These are phyloP conservation scores for Coelopa pilipes DNA, from an alignment of 2,888 invertebrate genomes.

Conservation along the genomic window DNA sequence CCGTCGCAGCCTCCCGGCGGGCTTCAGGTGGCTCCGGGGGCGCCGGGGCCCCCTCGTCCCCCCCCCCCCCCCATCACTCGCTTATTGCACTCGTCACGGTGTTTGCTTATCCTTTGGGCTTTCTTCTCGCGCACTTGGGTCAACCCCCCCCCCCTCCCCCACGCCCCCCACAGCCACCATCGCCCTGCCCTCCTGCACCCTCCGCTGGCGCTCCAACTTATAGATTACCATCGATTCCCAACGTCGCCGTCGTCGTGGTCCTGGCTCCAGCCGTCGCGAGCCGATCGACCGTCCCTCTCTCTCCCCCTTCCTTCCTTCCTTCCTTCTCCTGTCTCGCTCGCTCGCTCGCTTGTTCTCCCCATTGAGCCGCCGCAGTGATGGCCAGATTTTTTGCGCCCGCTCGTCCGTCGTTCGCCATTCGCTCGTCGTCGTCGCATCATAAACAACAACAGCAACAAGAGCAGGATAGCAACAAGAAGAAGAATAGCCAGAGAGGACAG, in stretches of 20 bases:
- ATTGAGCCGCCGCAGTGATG: neutral
- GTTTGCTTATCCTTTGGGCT: slow-evolving; percentile 1
- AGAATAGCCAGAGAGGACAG: too few relatives aligned
- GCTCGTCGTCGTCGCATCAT: neutral
- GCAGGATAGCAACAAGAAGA: too few relatives aligned
- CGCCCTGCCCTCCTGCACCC: neutral
- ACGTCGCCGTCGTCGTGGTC: neutral
- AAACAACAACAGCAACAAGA: neutral
- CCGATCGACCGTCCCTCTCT: neutral
- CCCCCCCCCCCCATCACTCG: too few relatives aligned
- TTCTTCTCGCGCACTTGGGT: slow-evolving; percentile 8
- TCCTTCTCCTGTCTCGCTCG: neutral
- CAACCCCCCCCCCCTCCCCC: neutral
- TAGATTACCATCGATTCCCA: slow-evolving; percentile 18
- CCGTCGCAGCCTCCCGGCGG: neutral
- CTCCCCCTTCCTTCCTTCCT: neutral
- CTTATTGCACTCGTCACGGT: slow-evolving; percentile 7
- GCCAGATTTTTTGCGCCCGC: neutral
- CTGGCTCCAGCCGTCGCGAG: neutral
- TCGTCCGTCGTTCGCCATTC: too few relatives aligned
- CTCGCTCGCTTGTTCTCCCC: neutral
- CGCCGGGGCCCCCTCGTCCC: too few relatives aligned
- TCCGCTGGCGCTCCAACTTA: neutral
- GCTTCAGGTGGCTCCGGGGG: too few relatives aligned
- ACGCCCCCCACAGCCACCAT: too few relatives aligned